Base-by-base conservation (phyloP, 2,888 invertebrate species). In the Ormyrus rosae region DNA sequence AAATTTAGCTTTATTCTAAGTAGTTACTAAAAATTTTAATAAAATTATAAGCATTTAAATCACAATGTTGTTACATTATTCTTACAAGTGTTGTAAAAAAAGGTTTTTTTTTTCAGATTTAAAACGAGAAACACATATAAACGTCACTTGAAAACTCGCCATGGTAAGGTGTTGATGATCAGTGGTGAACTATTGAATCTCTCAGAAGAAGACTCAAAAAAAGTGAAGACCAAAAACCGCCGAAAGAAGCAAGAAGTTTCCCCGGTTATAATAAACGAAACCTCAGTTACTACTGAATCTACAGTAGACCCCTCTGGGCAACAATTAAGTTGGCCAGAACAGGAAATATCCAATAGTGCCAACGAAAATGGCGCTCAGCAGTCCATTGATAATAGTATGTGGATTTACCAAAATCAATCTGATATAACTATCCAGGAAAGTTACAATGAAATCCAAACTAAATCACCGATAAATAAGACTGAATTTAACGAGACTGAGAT, bases 71-170 rank as follows among this genome's bases (percentile, higher is more conserved):
- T 34, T 34, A 34, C 34, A 34, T 34, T 34, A 4, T 34, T 53
- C 5, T 50, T 69, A 60, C 58, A 46, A 46, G 9, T 45, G 50
- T 55, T 50, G 56, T 60, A n/a, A 7, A 48, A 64, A 65, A 50
- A 10, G 10, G 3, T 55, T 81, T 70, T 9, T 63, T 63, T 81
- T 83, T 78, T 0, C 80, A 92, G 92, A 84, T 93, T 93, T 84
- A 93, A 93, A 87, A 93, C 93, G 0, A 89, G 93, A 51, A 93
- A 93, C 85, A 93, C 93, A 0, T 93, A 93, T 87, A 93, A 93
- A 84, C 91, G 93, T 2, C 93, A 93, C 85, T 87, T 93, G 79
- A 92, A 92, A 85, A 93, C 93, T 5, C 89, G 93, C 3, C 93
- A 93, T 83, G 92, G 92, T 6, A 93, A 93, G 87, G 91, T 93